Evolutionary conservation across 2,888 invertebrate genomes (phyloP).

Genomic region (Lochmaea capreae): DNA sequence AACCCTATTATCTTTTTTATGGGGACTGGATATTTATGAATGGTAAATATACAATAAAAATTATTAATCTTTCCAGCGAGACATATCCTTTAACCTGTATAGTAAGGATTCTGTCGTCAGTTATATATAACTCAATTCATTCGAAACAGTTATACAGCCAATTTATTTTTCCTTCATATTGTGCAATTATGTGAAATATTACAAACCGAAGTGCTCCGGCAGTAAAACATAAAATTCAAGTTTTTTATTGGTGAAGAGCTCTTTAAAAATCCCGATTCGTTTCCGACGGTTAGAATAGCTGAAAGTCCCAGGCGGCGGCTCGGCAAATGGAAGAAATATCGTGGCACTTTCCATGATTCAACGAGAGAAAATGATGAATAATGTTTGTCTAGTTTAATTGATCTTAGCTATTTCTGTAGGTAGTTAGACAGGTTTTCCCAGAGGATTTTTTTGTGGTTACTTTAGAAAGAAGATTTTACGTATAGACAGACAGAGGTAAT

Average conservation of each 20-base stretch:
- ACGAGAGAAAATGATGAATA: conserved; percentile 17
- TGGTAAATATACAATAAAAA: too few relatives aligned
- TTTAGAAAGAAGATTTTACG: not conserved
- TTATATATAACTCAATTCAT: conserved; percentile 17
- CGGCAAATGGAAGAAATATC: conserved; percentile 17
- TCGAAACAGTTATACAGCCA: conserved; percentile 29
- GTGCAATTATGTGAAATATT: conserved; percentile 31
- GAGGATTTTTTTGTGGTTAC: not conserved
- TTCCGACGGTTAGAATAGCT: conserved; percentile 11
- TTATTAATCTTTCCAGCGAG: not conserved
- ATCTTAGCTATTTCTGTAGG: conserved; percentile 1
- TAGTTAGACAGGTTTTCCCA: not conserved
- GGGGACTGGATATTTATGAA: too few relatives aligned
- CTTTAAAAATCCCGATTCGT: conserved; percentile 34
- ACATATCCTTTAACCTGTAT: not conserved
- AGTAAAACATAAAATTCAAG: conserved; percentile 35
- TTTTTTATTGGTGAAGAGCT: conserved; percentile 33
- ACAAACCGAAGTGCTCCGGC: conserved; percentile 33
- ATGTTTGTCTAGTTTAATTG: conserved; percentile 13
- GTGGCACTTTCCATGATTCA: conserved; percentile 7
- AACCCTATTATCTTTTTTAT: too few relatives aligned
- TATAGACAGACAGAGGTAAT: not conserved
- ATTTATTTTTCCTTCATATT: conserved; percentile 32
- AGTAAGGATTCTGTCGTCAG: not conserved
- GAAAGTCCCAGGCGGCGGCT: conserved; percentile 15